Evolutionary conservation across 2,113 vertebrate genomes (phyloP).

Genomic region (Eurystomus gularis): DNA sequence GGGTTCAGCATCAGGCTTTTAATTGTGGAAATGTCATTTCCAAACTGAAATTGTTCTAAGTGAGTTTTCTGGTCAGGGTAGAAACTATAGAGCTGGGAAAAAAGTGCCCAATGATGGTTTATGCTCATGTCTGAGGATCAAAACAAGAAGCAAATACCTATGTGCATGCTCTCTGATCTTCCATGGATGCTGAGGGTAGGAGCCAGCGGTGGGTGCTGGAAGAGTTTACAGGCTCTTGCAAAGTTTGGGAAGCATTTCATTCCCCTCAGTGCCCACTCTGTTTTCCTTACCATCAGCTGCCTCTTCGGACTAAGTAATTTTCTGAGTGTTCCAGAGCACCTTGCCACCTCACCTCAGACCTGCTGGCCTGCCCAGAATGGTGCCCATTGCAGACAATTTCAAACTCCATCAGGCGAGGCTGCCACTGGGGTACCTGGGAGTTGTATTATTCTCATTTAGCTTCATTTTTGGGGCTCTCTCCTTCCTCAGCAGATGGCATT

Average conservation of each 20-base stretch:
- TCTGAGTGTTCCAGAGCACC: not conserved
- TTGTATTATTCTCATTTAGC: slow-evolving; percentile 39
- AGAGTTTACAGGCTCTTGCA: not conserved
- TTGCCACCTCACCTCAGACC: not conserved
- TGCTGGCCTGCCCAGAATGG: not conserved
- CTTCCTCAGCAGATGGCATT: slow-evolving; percentile 60
- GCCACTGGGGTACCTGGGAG: not conserved
- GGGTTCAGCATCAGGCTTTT: not conserved
- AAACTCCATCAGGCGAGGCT: not conserved
- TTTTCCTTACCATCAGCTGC: not conserved
- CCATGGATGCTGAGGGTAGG: not conserved
- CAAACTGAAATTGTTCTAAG: not conserved
- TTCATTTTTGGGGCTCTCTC: not conserved
- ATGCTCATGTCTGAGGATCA: not conserved
- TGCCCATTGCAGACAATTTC: not conserved
- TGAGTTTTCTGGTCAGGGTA: not conserved
- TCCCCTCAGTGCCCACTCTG: not conserved
- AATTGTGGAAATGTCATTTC: not conserved
- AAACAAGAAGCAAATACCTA: not conserved
- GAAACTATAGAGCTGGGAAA: not conserved
- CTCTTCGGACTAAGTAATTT: not conserved
- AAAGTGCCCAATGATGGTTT: not conserved
- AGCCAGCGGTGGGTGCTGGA: not conserved
- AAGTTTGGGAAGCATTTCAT: not conserved
- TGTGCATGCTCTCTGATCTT: accelerated